Conservation (phyloP, 1,140 invertebrate genomes). For the Asbolus verrucosus region DNA sequence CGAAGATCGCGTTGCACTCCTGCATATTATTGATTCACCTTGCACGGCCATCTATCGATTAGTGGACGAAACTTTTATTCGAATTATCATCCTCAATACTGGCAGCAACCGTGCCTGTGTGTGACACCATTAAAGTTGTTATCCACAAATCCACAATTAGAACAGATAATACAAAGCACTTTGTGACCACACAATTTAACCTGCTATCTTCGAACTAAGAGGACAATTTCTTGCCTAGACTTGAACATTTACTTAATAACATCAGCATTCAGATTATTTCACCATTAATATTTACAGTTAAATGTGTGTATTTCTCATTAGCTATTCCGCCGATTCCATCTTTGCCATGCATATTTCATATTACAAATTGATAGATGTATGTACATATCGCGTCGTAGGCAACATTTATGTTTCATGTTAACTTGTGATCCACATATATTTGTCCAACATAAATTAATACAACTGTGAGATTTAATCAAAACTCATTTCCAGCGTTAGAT, state of each 20-base stretch:
- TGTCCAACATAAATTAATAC: slow-evolving; percentile 15
- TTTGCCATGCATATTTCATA: slow-evolving; percentile 34
- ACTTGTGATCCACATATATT: slow-evolving; percentile 13
- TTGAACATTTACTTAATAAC: slow-evolving; percentile 15
- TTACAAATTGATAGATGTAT: slow-evolving; percentile 27
- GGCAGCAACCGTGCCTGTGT: too few relatives aligned
- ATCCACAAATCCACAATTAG: slow-evolving; percentile 12
- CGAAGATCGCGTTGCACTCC: slow-evolving; percentile 18
- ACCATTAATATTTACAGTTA: slow-evolving; percentile 31
- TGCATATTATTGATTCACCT: slow-evolving; percentile 32
- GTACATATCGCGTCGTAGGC: not conserved
- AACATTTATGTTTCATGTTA: slow-evolving; percentile 30
- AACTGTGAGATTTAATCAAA: slow-evolving; percentile 9
- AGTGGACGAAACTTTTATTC: not conserved
- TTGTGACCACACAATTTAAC: not conserved
- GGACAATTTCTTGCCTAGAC: not conserved
- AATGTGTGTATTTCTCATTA: slow-evolving; percentile 16
- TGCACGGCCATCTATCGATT: slow-evolving; percentile 5
- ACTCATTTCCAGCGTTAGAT: too few relatives aligned
- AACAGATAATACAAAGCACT: slow-evolving; percentile 5
- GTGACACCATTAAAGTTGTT: slow-evolving; percentile 9
- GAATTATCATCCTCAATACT: too few relatives aligned
- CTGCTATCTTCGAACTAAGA: too few relatives aligned
- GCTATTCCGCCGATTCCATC: slow-evolving; percentile 23
- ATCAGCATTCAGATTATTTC: slow-evolving; percentile 18